Conservation (phyloP, 1,140 invertebrate species). For the Magallana gigas region DNA sequence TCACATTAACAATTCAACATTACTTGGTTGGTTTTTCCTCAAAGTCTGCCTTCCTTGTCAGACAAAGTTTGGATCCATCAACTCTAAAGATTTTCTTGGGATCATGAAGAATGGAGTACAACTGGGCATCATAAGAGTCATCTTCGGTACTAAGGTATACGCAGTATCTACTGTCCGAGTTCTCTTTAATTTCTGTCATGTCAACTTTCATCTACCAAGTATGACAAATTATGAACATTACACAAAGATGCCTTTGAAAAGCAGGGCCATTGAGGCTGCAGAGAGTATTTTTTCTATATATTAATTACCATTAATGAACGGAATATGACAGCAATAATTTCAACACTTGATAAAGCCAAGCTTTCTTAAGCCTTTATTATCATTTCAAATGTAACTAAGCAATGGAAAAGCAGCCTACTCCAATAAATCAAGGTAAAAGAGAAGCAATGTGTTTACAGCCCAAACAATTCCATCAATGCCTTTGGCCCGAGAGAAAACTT, state of each 20-base stretch:
- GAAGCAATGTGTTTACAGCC: neutral
- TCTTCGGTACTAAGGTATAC: constrained; percentile 61
- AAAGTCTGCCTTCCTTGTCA: constrained; percentile 59
- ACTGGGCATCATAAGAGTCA: constrained; percentile 62
- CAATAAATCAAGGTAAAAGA: neutral
- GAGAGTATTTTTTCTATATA: no score
- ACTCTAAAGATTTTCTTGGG: constrained; percentile 55
- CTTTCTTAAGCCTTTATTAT: no score
- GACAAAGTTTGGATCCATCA: constrained; percentile 58
- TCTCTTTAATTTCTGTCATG: constrained; percentile 59
- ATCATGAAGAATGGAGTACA: constrained; percentile 59
- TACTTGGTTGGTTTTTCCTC: constrained; percentile 62
- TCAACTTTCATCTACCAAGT: constrained; percentile 59
- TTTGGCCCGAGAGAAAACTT: constrained; percentile 3
- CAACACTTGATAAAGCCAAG: no score
- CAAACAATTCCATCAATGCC: neutral
- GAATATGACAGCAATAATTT: no score
- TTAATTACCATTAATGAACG: no score
- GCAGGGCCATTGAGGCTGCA: no score
- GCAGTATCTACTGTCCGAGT: constrained; percentile 57
- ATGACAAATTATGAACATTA: neutral
- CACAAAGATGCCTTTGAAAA: neutral
- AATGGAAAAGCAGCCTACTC: no score
- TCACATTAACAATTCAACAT: neutral
- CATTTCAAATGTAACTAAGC: no score